Base-by-base conservation (phyloP, 1,140 invertebrate genomes). In the Reticulitermes speratus region DNA sequence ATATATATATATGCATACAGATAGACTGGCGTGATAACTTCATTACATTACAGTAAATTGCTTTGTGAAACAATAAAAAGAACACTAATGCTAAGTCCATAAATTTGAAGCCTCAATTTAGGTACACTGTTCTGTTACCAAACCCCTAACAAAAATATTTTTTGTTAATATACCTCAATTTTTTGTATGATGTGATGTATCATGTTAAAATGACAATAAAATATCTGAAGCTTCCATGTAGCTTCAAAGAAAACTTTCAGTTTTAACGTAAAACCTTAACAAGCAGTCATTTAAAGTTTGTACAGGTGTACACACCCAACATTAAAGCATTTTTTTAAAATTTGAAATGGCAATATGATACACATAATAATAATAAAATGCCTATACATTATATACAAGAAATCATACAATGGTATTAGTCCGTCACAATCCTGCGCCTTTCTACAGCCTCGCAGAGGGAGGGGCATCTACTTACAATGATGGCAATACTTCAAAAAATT, bases 311-410 rank as follows among this genome's bases (percentile, higher is more conserved):
- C 2, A 84, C 83, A 84, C 83, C 52, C 83, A 45, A 84, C 30
- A 52, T 84, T 84, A 84, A 84, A 84, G 83, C 83, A 84, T 84
- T 52, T 84, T 84, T 75, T 75, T 65, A 19, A 23, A 65, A 75
- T 84, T 59, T 52, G 12, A 59, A 84, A 84, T 84, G 52, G 52
- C 45, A 84, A 84, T 84, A 52, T 52, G 23, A 52, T 52, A 52
- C 52, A 84, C 83, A 84, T 84, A 32, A 48, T 48, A 48, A 48
- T 84, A 84, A 84, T 84, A 84, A 84, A 84, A 84, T 59, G 30
- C 30, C 83, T 84, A 84, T 84, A 84, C 83, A 84, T 45, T 84
- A 84, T 84, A n/a, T 84, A 84, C 83, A 84, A 84, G 12, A 48
- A 84, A 84, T 84, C 45, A 52, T 52, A 52, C 83, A 84, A 19